A percentile compares a stretch with the other conserved stretches of the same genome.
These are phyloP conservation scores for Bactericera cockerelli DNA, from an alignment of 1,140 invertebrate genomes.

Conservation along the genomic window DNA sequence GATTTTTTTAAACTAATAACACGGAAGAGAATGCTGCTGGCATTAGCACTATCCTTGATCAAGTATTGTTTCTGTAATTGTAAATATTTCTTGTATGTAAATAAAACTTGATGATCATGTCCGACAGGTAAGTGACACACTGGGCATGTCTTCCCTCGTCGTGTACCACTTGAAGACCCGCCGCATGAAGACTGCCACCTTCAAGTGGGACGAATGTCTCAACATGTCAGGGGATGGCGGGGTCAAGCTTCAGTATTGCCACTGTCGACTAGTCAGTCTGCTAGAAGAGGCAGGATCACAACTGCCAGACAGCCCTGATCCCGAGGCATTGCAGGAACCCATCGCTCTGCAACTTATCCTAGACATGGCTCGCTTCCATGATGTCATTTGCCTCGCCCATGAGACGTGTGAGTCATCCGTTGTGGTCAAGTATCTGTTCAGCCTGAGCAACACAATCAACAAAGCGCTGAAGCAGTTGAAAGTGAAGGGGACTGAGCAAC, in stretches of 20 bases:
- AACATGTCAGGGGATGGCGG: conserved; percentile 61
- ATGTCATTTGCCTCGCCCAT: conserved; percentile 47
- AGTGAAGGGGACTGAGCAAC: conserved; percentile 42
- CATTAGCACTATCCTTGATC: no score
- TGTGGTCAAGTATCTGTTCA: conserved; percentile 67
- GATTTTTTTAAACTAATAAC: no score
- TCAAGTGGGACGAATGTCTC: conserved; percentile 56
- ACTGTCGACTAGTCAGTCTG: conserved; percentile 69
- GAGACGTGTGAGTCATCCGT: conserved; percentile 59
- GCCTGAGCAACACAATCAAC: conserved; percentile 54
- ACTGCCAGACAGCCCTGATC: conserved; percentile 37
- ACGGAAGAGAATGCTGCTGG: no score
- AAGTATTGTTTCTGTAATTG: no score
- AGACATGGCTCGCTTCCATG: conserved; percentile 56
- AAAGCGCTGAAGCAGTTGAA: conserved; percentile 54
- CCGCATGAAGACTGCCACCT: conserved; percentile 63
- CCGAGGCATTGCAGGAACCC: conserved; percentile 42
- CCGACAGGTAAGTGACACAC: conserved; percentile 51
- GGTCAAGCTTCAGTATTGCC: conserved; percentile 76
- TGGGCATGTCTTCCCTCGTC: conserved; percentile 72
- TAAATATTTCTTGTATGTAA: no score
- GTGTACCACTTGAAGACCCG: conserved; percentile 74
- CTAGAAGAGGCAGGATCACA: conserved; percentile 40
- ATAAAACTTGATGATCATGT: no score
- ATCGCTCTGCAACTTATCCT: conserved; percentile 45